phyloP scores from a whole-genome alignment of 2,888 invertebrate species.

The Dysmachus trigonus region DNA sequence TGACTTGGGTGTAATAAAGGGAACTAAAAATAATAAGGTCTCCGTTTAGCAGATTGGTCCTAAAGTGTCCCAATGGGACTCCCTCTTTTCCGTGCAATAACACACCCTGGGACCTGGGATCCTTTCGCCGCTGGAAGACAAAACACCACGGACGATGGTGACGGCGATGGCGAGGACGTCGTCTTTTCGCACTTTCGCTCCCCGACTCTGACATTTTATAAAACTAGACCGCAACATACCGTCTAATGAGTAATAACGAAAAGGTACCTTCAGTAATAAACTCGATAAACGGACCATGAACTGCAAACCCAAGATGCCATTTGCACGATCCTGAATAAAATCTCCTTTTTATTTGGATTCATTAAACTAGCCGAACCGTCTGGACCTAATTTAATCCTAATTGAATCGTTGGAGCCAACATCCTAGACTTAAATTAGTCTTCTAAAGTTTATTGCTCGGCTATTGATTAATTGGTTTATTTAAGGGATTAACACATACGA shows the following conservation, averaged over 20 bases:
- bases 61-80: slow-evolving; percentile 51
- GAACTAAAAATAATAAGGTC: slow-evolving; percentile 48
- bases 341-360: not conserved
- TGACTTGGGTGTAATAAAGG: not conserved
- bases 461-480: not conserved
- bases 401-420: not conserved
- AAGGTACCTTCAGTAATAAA: slow-evolving; percentile 38
- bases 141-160: not conserved
- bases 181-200: not conserved
- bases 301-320: not conserved
- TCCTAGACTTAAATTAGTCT: not conserved
- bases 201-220: slow-evolving; percentile 26
- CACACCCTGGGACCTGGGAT: slow-evolving; percentile 39
- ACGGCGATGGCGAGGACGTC: not conserved
- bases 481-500: not conserved
- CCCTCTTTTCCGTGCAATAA: slow-evolving; percentile 43
- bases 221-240: not conserved
- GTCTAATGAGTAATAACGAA: slow-evolving; percentile 27
- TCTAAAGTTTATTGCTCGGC: not conserved
- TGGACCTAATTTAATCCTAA: not conserved
- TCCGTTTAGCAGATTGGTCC: slow-evolving; percentile 51
- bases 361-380: not conserved
- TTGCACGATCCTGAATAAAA: not conserved
- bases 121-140: slow-evolving; percentile 4
- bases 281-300: slow-evolving; percentile 41